These are phyloP conservation scores for Jacana jacana DNA, from an alignment of 2,113 vertebrate species.

Conservation along the genomic window DNA sequence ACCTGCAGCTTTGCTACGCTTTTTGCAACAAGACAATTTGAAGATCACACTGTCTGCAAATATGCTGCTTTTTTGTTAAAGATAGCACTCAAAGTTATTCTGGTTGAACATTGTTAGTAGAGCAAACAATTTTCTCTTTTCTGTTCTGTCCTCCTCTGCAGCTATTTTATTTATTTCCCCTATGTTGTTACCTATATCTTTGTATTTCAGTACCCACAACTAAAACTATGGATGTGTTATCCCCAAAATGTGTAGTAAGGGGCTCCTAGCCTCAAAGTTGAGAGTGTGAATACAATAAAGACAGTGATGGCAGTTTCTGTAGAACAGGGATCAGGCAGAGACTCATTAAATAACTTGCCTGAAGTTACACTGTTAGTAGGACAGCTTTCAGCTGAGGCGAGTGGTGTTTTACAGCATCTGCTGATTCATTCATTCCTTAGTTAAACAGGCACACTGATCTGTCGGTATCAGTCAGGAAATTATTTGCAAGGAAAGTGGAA, in stretches of 20 bases:
- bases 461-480: background rate
- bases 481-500: background rate
- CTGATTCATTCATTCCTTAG: background rate
- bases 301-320: background rate
- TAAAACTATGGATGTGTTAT: background rate
- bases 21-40: background rate
- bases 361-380: background rate
- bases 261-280: background rate
- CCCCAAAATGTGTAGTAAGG: background rate
- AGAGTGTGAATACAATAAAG: background rate
- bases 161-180: background rate
- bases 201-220: background rate
- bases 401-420: background rate
- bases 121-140: background rate
- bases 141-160: background rate
- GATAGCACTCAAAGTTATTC: background rate
- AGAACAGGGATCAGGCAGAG: background rate
- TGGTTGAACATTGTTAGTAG: background rate
- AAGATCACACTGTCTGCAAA: background rate
- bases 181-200: background rate
- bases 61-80: background rate
- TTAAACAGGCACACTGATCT: accelerated
- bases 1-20: background rate
- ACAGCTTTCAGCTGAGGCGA: background rate
- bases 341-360: background rate